Evolutionary conservation across 2,113 vertebrate species (phyloP).

Genomic region (Hippoglossus stenolepis): DNA sequence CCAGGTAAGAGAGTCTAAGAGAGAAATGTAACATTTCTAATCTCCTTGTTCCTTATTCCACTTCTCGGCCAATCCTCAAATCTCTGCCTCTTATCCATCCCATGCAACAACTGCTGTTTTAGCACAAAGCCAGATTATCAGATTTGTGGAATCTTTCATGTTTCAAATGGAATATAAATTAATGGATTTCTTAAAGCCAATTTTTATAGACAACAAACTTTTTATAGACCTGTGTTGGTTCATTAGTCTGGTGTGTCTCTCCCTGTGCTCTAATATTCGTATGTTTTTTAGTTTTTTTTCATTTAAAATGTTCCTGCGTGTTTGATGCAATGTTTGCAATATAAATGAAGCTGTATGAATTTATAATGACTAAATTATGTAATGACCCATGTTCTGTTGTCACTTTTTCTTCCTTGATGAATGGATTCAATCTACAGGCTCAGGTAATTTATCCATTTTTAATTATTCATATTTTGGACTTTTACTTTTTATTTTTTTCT

Average conservation of each 20-base stretch:
- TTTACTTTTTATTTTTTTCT: neutral
- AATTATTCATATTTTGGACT: neutral
- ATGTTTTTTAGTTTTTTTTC: no score
- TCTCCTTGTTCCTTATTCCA: neutral
- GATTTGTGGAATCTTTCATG: neutral
- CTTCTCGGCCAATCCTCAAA: neutral
- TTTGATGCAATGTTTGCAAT: neutral
- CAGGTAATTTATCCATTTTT: slow-evolving; percentile 68
- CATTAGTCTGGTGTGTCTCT: neutral
- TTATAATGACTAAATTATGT: neutral
- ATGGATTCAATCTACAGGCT: slow-evolving; percentile 70
- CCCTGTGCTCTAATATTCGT: neutral
- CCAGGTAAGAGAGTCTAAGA: slow-evolving; percentile 85
- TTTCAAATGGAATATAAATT: neutral
- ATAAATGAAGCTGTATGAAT: neutral
- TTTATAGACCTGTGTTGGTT: neutral
- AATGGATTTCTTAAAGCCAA: neutral
- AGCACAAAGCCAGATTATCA: neutral
- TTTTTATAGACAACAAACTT: neutral
- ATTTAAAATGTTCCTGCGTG: no score
- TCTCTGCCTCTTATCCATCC: neutral
- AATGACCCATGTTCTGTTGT: slow-evolving; percentile 5
- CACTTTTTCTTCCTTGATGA: slow-evolving; percentile 14
- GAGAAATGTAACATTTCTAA: neutral
- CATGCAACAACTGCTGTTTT: neutral